Evolutionary conservation across 35 echinoderm and acorn worm species (phyloP).

Genomic region (Lytechinus variegatus): DNA sequence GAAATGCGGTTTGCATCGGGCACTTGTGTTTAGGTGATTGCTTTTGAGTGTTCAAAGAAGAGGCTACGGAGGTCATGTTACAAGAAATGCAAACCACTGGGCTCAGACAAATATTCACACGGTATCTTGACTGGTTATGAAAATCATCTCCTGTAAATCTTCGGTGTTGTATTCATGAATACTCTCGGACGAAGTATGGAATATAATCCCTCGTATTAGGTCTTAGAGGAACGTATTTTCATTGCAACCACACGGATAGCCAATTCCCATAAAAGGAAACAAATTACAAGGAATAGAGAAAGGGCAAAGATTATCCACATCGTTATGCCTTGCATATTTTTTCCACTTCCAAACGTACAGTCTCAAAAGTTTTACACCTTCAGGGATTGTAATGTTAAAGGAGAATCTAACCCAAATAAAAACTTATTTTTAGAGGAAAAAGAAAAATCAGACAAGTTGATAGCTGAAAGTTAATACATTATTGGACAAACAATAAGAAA

Average conservation of each 20-base stretch:
- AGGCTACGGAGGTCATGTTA: neutral
- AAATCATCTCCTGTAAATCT: neutral
- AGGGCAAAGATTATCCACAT: neutral
- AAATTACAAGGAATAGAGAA: neutral
- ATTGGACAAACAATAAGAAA: no score
- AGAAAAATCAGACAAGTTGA: no score
- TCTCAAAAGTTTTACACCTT: no score
- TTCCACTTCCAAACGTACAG: no score
- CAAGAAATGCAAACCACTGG: neutral
- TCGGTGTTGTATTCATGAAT: conserved; percentile 4
- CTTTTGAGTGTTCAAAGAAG: neutral
- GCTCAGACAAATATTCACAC: neutral
- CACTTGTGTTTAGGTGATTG: neutral
- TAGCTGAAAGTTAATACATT: no score
- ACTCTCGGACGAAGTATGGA: neutral
- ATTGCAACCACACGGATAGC: neutral
- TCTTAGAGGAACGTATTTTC: neutral
- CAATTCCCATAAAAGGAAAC: neutral
- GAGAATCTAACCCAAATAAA: no score
- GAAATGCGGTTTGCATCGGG: neutral
- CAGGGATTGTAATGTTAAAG: no score
- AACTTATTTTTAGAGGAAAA: no score
- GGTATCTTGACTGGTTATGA: neutral
- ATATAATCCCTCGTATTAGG: neutral
- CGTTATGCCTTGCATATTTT: no score